Evolutionary conservation across 1,140 invertebrate genomes (phyloP).

Genomic region (Nasonia giraulti): DNA sequence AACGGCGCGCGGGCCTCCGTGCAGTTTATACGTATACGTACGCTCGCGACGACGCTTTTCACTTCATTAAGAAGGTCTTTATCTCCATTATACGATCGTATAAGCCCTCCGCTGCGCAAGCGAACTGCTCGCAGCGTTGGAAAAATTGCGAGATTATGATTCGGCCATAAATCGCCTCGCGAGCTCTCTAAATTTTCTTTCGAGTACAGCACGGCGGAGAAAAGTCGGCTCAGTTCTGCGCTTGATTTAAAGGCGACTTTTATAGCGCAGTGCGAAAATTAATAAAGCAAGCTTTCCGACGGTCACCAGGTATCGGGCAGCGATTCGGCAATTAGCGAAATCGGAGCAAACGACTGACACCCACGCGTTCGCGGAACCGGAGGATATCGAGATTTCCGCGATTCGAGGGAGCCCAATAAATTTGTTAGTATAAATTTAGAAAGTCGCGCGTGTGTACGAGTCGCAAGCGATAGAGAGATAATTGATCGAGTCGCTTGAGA

Average conservation of each 20-base stretch:
- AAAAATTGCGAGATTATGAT: slow-evolving; percentile 38
- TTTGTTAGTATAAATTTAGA: slow-evolving; percentile 27
- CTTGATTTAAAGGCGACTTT: not conserved
- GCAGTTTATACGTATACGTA: not conserved
- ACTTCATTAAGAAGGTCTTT: slow-evolving; percentile 50
- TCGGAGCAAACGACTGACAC: not conserved
- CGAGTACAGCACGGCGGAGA: not conserved
- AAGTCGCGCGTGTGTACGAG: slow-evolving; percentile 11
- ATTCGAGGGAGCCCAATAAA: slow-evolving; percentile 1
- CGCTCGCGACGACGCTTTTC: slow-evolving; percentile 13
- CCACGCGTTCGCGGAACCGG: not conserved
- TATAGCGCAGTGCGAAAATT: not conserved
- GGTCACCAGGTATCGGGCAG: not conserved
- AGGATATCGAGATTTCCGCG: not conserved
- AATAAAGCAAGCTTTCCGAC: not conserved
- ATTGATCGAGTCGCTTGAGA: slow-evolving; percentile 31
- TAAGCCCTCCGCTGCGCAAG: slow-evolving; percentile 20
- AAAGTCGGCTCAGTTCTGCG: not conserved
- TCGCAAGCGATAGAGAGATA: slow-evolving; percentile 31
- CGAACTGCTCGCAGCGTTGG: not conserved
- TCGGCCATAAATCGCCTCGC: slow-evolving; percentile 33
- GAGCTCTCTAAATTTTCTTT: slow-evolving; percentile 25
- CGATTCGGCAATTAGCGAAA: not conserved
- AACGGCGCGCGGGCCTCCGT: not conserved
- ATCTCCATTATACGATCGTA: slow-evolving; percentile 40